These are phyloP conservation scores for Lagodon rhomboides DNA, from an alignment of 2,797 vertebrate species.

Conservation along the genomic window DNA sequence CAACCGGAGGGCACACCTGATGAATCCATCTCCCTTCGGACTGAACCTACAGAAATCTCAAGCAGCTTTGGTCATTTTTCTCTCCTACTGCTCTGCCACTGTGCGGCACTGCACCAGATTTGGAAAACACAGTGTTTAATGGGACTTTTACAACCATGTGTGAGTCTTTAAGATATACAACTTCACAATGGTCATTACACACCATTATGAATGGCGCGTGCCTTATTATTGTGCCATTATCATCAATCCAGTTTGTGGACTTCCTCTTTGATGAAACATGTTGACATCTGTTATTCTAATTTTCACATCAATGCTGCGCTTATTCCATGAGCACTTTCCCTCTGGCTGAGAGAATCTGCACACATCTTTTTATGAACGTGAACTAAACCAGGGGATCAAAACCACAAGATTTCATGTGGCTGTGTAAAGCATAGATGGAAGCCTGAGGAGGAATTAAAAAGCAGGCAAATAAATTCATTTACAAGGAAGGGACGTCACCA, in stretches of 20 bases:
- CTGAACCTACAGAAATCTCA: conserved; percentile 48
- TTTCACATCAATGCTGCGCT: conserved; percentile 59
- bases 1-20: conserved; percentile 44
- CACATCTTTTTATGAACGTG: conserved; percentile 76
- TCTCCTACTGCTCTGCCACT: conserved; percentile 21
- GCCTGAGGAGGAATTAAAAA: conserved; percentile 67
- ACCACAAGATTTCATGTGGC: conserved; percentile 72
- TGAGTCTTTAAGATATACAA: conserved; percentile 65
- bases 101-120: conserved; percentile 49
- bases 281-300: conserved; percentile 80
- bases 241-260: conserved; percentile 49
- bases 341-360: conserved; percentile 52
- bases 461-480: conserved; percentile 79
- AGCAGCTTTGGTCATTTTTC: conserved; percentile 46
- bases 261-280: conserved; percentile 62
- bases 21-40: conserved; percentile 60
- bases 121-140: conserved; percentile 61
- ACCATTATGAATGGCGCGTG: conserved; percentile 55
- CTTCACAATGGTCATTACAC: conserved; percentile 68
- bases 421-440: conserved; percentile 65
- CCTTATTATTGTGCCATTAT: conserved; percentile 68
- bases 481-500: conserved; percentile 77
- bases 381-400: conserved; percentile 70
- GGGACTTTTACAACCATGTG: conserved; percentile 62
- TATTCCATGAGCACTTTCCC: conserved; percentile 56